Evolutionary conservation across 2,113 vertebrate genomes (phyloP), one percentile per base, ranked within the genome.

Genomic region (Clinocottus analis): DNA sequence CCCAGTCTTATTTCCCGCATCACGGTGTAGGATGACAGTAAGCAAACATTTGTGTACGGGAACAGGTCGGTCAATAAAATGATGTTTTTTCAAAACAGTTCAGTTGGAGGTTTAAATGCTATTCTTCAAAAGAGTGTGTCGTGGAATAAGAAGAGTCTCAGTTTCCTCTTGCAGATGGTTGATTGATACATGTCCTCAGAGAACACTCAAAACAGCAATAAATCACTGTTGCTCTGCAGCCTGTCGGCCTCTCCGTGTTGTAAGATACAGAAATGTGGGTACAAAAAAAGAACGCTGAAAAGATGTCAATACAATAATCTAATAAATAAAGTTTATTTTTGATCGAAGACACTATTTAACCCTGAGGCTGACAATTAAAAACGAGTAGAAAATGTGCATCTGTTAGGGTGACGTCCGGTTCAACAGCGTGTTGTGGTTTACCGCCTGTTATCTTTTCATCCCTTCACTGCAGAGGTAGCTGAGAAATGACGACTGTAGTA

Each of bases 151-250:
- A 16, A 21, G 29, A 29, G 17, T 45, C 39, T 69, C 17, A 0
- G 0, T 66, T 33, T 71, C 58, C 0, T 65, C 58, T 27, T 39
- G 1, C n/a, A 49, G 53, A 47, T 4, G 19, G 39, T 25, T 35
- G 14, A 63, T 6, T 37, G 17, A 25, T 49, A 72, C 17, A 45
- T 55, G 16, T 35, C 21, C 13, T 25, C 6, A 23, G 7, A 61
- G 69, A 33, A 21, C 41, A 9, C 21, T 10, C 1, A 16, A 3
- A 17, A 61, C 60, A 25, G 1, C 53, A 60, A 16, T 49, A 25
- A 49, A 73, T 25, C 29, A 10, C 4, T n/a, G 19, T 35, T 33
- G 11, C 41, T 66, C 41, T 66, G 55, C 45, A 33, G 66, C 35
- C 8, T 31, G 37, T 14, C 23, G 19, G 11, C 51, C 19, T 70